phyloP scores from a whole-genome alignment of 1,140 invertebrate genomes.

The Heliconius melpomene region DNA sequence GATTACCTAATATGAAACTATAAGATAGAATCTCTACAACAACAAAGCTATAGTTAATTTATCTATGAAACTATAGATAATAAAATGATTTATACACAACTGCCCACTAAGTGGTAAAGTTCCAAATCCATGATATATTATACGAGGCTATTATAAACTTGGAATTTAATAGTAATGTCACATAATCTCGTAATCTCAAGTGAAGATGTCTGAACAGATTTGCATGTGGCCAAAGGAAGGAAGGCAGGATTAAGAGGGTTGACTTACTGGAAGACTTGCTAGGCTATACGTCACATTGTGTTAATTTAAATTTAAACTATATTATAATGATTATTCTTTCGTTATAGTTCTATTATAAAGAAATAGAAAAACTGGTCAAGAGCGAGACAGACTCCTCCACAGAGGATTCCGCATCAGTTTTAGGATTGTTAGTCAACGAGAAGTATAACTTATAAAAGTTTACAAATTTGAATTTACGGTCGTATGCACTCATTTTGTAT shows the following conservation, averaged over 20 bases:
- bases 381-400: no score
- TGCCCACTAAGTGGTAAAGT: not conserved
- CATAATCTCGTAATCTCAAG: not conserved
- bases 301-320: not conserved
- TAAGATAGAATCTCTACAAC: no score
- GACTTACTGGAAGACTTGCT: not conserved
- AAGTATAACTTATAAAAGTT: no score
- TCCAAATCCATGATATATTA: not conserved
- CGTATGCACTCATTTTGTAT: no score
- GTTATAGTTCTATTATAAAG: no score
- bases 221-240: not conserved
- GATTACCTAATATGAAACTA: no score
- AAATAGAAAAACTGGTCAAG: no score
- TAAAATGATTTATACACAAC: not conserved
- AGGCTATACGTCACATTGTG: not conserved
- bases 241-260: not conserved
- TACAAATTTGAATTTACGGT: no score
- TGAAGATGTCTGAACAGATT: conserved; percentile 15
- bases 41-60: not conserved
- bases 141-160: conserved; percentile 1
- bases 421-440: no score
- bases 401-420: no score
- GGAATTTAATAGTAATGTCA: not conserved
- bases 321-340: not conserved
- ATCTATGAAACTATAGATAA: not conserved